phyloP scores from a whole-genome alignment of 1,140 invertebrate genomes.

The Cyclargus thomasi region DNA sequence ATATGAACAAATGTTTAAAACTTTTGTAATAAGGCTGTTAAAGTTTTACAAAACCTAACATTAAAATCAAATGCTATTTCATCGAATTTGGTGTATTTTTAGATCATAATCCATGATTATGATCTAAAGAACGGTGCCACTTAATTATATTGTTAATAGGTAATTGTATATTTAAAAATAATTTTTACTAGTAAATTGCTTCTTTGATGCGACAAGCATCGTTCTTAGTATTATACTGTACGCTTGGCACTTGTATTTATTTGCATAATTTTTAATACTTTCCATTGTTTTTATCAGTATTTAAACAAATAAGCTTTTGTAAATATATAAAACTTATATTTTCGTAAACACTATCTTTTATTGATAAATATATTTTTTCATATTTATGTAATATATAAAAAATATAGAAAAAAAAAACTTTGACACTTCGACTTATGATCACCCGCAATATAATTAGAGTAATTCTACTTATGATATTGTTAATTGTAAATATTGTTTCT shows the following conservation, averaged over 20 bases:
- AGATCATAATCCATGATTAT: not conserved
- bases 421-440: constrained; percentile 59
- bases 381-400: constrained; percentile 47
- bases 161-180: not conserved
- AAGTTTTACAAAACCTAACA: not conserved
- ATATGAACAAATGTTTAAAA: too few relatives aligned
- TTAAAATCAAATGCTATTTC: not conserved
- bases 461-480: constrained; percentile 32
- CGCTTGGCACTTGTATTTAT: constrained; percentile 24
- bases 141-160: constrained; percentile 18
- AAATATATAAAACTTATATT: constrained; percentile 62
- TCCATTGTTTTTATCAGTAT: constrained; percentile 47
- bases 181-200: not conserved
- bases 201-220: not conserved
- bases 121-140: constrained; percentile 19
- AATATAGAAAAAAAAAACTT: constrained; percentile 31
- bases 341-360: constrained; percentile 56
- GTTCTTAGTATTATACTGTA: constrained; percentile 9
- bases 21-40: too few relatives aligned
- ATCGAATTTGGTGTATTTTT: constrained; percentile 7
- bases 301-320: constrained; percentile 49
- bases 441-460: constrained; percentile 51
- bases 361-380: constrained; percentile 53
- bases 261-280: constrained; percentile 26
- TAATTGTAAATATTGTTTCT: constrained; percentile 32